These are phyloP conservation scores for Caenorhabditis latens DNA, from an alignment of 1,140 invertebrate genomes.

Conservation along the genomic window DNA sequence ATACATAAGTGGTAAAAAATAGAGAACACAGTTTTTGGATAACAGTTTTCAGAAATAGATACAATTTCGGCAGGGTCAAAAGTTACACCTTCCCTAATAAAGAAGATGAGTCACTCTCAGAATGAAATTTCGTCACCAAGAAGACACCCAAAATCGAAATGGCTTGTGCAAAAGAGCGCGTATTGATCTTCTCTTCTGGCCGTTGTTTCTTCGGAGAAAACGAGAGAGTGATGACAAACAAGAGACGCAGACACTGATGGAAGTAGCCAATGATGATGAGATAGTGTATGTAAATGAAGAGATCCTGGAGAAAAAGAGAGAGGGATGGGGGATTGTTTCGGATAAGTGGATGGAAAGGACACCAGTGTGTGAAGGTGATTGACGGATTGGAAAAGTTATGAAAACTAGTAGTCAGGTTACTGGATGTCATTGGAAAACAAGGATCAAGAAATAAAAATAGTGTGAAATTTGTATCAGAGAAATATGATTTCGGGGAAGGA, in stretches of 20 bases:
- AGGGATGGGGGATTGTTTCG: slow-evolving; percentile 6
- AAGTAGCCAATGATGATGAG: slow-evolving; percentile 20
- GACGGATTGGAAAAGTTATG: slow-evolving; percentile 19
- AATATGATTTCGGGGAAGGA: too few species aligned
- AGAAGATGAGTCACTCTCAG: neutral
- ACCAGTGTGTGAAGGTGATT: neutral
- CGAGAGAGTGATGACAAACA: slow-evolving; percentile 32
- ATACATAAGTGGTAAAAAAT: too few species aligned
- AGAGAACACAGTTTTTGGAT: too few species aligned
- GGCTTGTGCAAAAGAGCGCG: slow-evolving; percentile 39
- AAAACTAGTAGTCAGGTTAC: neutral
- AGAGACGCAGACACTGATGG: neutral
- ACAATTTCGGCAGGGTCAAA: too few species aligned
- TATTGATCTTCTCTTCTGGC: slow-evolving; percentile 21
- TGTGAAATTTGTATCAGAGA: too few species aligned
- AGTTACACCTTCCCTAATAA: too few species aligned
- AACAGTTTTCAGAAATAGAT: too few species aligned
- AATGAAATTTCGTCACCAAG: slow-evolving; percentile 36
- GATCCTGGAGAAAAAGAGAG: neutral
- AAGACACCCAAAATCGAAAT: neutral
- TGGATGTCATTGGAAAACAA: too few species aligned
- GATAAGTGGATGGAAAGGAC: neutral
- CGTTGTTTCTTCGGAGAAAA: slow-evolving; percentile 33
- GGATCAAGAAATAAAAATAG: too few species aligned
- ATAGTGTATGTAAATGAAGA: slow-evolving; percentile 24